phyloP scores from a whole-genome alignment of 1,140 invertebrate genomes.

The Eumeta japonica region DNA sequence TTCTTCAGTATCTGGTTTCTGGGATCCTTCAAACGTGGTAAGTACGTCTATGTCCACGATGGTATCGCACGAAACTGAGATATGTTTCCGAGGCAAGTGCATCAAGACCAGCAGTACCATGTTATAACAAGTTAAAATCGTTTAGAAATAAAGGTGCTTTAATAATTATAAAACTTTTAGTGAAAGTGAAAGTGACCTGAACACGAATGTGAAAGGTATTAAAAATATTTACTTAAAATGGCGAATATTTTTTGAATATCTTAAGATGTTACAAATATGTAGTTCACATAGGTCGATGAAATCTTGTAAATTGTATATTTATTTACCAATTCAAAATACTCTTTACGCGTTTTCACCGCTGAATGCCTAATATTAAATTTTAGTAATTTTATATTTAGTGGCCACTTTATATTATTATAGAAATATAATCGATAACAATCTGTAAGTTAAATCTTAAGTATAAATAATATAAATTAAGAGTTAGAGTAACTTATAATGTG shows the following conservation, averaged over 20 bases:
- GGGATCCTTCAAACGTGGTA: constrained; percentile 60
- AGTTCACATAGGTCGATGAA: no score
- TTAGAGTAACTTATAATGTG: no score
- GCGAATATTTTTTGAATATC: constrained; percentile 12
- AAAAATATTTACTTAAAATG: constrained; percentile 7
- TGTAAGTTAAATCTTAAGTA: no score
- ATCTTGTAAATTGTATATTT: constrained; percentile 34
- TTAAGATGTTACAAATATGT: no score
- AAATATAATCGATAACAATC: no score
- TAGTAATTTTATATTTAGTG: no score
- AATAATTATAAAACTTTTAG: constrained; percentile 34
- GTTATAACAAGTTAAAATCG: constrained; percentile 21
- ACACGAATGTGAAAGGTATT: constrained; percentile 15
- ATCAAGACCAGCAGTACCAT: constrained; percentile 66
- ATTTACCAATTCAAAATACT: constrained; percentile 12
- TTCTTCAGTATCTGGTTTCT: constrained; percentile 43
- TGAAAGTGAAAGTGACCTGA: constrained; percentile 21
- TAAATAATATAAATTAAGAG: no score
- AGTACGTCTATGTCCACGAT: constrained; percentile 76
- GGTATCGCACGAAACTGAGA: constrained; percentile 81
- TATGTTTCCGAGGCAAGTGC: constrained; percentile 80
- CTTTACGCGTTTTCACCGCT: constrained; percentile 43
- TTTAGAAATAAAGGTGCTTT: constrained; percentile 20
- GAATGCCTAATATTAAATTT: no score
- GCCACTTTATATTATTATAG: no score